Evolutionary conservation across 2,113 vertebrate species (phyloP).

Genomic region (Himantopus leucocephalus): DNA sequence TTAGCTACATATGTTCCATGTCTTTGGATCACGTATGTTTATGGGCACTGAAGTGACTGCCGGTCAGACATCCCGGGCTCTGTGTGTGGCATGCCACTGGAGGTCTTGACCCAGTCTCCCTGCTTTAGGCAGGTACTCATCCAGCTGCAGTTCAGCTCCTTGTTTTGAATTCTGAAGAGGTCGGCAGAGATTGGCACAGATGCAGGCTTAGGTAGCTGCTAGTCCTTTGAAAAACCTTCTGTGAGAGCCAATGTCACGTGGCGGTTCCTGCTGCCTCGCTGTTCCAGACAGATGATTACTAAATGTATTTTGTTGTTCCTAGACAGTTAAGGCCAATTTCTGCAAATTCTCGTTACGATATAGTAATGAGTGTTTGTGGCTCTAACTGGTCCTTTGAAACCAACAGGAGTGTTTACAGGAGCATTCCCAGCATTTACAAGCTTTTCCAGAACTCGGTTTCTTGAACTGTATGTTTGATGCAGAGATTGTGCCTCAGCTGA

Average conservation of each 20-base stretch:
- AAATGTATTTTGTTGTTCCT: not conserved
- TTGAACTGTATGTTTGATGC: not conserved
- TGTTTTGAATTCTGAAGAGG: not conserved
- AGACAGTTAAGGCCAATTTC: not conserved
- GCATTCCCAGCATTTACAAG: not conserved
- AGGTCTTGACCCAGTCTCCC: accelerated
- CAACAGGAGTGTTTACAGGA: not conserved
- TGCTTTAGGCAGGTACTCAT: not conserved
- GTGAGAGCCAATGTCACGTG: not conserved
- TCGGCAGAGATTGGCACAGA: not conserved
- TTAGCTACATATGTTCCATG: not conserved
- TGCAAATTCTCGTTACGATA: not conserved
- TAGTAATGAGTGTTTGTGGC: not conserved
- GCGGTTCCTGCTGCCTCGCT: not conserved
- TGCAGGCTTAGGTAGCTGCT: not conserved
- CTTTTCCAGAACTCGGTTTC: not conserved
- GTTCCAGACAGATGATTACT: not conserved
- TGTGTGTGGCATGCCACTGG: accelerated
- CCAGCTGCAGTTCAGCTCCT: not conserved
- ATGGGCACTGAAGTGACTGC: not conserved
- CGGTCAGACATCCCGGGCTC: not conserved
- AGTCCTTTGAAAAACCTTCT: not conserved
- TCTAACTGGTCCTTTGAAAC: not conserved
- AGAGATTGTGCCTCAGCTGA: not conserved
- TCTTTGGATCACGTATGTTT: not conserved